Conservation (phyloP, 2,888 invertebrate genomes). For the Aphidius colemani region DNA sequence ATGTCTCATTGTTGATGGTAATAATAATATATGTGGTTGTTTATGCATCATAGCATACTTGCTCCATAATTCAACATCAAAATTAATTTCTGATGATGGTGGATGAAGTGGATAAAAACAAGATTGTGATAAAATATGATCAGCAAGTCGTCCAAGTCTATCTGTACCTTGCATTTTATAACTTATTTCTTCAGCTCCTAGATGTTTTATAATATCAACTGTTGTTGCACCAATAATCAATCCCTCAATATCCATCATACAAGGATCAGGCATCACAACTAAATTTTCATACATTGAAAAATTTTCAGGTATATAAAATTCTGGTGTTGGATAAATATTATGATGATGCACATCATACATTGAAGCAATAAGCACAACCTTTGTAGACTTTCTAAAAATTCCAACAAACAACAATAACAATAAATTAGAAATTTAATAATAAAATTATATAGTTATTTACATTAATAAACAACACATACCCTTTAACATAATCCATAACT, state of each 20-base stretch:
- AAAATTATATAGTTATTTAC: not conserved
- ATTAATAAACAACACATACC: conserved; percentile 60
- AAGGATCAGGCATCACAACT: conserved; percentile 80
- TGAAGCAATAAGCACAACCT: conserved; percentile 78
- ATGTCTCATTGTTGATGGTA: conserved; percentile 84
- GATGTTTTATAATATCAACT: conserved; percentile 81
- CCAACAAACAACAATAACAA: too few species aligned
- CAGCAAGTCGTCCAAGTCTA: conserved; percentile 75
- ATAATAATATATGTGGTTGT: conserved; percentile 80
- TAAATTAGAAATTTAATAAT: too few species aligned
- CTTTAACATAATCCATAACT: conserved; percentile 68
- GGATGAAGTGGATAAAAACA: conserved; percentile 84
- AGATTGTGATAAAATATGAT: conserved; percentile 77
- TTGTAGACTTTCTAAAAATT: conserved; percentile 64
- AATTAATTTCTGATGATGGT: conserved; percentile 67
- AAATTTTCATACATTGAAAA: conserved; percentile 65
- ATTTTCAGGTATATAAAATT: conserved; percentile 65
- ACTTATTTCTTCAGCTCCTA: conserved; percentile 79
- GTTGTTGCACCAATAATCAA: conserved; percentile 79
- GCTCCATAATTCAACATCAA: conserved; percentile 76
- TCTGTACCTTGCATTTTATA: conserved; percentile 64
- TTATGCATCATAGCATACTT: conserved; percentile 72
- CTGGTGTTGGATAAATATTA: conserved; percentile 82
- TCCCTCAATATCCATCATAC: conserved; percentile 76
- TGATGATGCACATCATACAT: conserved; percentile 78